A percentile compares a stretch with the other conserved stretches of the same genome.
Evolutionary conservation across 2,888 invertebrate genomes (phyloP).

Genomic region (Drosophila ustulata): DNA sequence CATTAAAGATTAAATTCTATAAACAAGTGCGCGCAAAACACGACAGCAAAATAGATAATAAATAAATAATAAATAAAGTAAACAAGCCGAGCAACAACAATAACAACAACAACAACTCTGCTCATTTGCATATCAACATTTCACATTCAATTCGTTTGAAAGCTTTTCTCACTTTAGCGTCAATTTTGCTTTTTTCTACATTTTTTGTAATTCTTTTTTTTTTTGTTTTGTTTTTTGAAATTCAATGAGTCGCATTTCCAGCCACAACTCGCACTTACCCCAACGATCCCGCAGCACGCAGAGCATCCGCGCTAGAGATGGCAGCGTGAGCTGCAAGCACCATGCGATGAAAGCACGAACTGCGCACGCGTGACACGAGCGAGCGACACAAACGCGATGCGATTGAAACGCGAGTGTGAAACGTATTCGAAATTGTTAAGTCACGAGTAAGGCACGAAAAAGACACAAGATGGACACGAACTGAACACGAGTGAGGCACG

Average conservation of each 20-base stretch:
- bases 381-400: not conserved
- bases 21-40: conserved; percentile 28
- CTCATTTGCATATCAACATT: conserved; percentile 75
- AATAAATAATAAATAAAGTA: conserved; percentile 75
- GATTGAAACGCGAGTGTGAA: not conserved
- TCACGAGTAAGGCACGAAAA: too few species aligned
- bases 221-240: conserved; percentile 38
- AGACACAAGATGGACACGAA: too few species aligned
- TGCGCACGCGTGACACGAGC: not conserved
- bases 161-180: conserved; percentile 77
- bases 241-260: conserved; percentile 71
- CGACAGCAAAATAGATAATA: conserved; percentile 69
- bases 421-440: too few species aligned
- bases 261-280: conserved; percentile 12
- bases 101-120: conserved; percentile 17
- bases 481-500: too few species aligned
- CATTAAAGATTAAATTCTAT: conserved; percentile 41
- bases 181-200: conserved; percentile 38
- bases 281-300: conserved; percentile 6
- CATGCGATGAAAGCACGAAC: not conserved
- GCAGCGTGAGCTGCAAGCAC: not conserved
- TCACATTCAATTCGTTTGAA: conserved; percentile 75
- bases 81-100: conserved; percentile 47
- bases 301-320: conserved; percentile 4
- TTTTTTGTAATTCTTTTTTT: conserved; percentile 6